phyloP scores from a whole-genome alignment of 2,113 vertebrate species.

The Amblyornis subalaris region DNA sequence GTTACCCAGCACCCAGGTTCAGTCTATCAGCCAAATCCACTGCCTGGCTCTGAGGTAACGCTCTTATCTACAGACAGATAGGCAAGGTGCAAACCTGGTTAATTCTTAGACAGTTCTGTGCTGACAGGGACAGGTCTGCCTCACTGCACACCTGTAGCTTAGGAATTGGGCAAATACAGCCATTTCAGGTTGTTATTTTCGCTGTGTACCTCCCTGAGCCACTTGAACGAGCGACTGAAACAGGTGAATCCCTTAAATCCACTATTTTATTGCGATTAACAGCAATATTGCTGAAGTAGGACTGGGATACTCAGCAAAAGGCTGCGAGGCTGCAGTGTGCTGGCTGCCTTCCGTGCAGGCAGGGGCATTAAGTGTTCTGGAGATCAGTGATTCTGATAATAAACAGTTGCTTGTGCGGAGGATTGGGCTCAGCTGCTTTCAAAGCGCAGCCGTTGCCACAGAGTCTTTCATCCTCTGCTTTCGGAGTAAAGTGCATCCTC shows the following conservation, averaged over 20 bases:
- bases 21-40: background rate
- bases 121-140: background rate
- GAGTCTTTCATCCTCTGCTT: slow-evolving; percentile 48
- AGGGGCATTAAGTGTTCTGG: background rate
- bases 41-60: background rate
- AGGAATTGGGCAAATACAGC: background rate
- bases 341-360: background rate
- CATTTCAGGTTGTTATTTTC: background rate
- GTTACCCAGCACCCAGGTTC: background rate
- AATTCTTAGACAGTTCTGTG: background rate
- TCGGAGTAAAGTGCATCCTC: slow-evolving; percentile 16
- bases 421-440: slow-evolving; percentile 66
- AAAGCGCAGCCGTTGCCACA: slow-evolving; percentile 59
- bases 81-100: background rate
- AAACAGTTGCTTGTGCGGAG: slow-evolving; percentile 55
- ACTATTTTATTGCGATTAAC: background rate
- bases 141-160: background rate
- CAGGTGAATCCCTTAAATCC: background rate
- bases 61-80: background rate
- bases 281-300: background rate
- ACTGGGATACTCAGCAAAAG: background rate
- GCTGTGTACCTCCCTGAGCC: background rate
- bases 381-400: slow-evolving; percentile 53
- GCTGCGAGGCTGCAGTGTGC: background rate
- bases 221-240: background rate